Evolutionary conservation across 2,113 vertebrate genomes (phyloP).

Genomic region (Phycodurus eques): DNA sequence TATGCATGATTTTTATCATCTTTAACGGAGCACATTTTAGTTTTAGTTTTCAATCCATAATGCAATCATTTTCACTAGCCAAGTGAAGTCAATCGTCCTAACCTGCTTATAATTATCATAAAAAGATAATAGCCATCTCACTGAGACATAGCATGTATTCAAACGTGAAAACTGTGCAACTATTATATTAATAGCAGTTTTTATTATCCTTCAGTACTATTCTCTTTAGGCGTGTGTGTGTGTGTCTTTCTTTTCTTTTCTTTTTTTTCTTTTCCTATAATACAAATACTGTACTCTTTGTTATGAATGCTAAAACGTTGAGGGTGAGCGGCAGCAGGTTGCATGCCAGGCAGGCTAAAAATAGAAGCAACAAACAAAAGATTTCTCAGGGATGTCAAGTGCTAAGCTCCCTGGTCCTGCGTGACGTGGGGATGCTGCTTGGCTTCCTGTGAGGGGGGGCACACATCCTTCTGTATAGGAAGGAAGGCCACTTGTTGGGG

Average conservation of each 20-base stretch:
- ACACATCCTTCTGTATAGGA: conserved; percentile 84
- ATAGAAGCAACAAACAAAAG: conserved; percentile 59
- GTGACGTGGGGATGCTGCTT: conserved; percentile 76
- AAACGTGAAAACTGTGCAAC: background rate
- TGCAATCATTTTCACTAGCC: background rate
- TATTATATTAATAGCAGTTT: background rate
- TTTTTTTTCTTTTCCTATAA: too few species aligned
- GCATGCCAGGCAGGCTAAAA: conserved; percentile 34
- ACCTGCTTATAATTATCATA: background rate
- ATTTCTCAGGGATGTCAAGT: conserved; percentile 51
- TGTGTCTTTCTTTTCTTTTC: too few species aligned
- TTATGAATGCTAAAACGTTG: conserved; percentile 10
- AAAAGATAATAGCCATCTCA: background rate
- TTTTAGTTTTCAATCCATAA: background rate
- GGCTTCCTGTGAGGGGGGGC: conserved; percentile 72
- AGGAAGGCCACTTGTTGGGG: conserved; percentile 82
- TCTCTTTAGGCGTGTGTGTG: background rate
- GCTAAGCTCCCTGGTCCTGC: conserved; percentile 46
- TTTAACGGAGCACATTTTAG: background rate
- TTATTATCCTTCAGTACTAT: background rate
- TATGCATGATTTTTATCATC: background rate
- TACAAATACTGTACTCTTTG: background rate
- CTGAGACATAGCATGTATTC: background rate
- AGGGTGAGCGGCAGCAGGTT: background rate
- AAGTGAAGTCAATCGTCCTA: background rate